A percentile compares a stretch with the other conserved stretches of the same genome.
Evolutionary conservation across 2,888 invertebrate species (phyloP).

Genomic region (Spodoptera littoralis): DNA sequence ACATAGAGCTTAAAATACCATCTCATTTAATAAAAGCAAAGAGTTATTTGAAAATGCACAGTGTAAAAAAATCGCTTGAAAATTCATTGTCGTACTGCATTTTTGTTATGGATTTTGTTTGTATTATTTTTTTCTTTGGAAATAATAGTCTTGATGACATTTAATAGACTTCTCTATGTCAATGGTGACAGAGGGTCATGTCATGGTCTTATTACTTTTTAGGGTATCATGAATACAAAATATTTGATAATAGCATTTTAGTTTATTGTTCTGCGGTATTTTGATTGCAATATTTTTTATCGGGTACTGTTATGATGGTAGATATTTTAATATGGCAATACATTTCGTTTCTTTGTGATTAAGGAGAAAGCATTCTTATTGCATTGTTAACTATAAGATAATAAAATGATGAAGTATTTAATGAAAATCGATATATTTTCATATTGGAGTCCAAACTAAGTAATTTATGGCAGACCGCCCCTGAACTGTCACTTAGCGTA

Average conservation of each 20-base stretch:
- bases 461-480: too few relatives aligned
- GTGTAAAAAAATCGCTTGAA: constrained; percentile 31
- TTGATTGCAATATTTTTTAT: constrained; percentile 17
- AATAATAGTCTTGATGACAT: constrained; percentile 37
- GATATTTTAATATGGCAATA: too few relatives aligned
- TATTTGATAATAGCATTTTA: constrained; percentile 38
- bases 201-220: constrained; percentile 41
- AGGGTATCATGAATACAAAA: constrained; percentile 40
- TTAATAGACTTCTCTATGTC: constrained; percentile 51
- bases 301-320: neutral
- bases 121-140: constrained; percentile 18
- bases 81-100: constrained; percentile 27
- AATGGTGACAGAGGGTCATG: constrained; percentile 46
- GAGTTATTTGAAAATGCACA: constrained; percentile 33
- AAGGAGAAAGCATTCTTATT: too few relatives aligned
- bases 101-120: constrained; percentile 16
- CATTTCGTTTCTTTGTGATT: too few relatives aligned
- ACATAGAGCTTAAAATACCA: constrained; percentile 21
- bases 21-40: neutral
- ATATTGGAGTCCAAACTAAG: too few relatives aligned
- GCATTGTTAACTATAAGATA: too few relatives aligned
- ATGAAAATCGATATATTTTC: too few relatives aligned
- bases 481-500: too few relatives aligned
- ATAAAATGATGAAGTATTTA: too few relatives aligned
- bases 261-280: constrained; percentile 17